Evolutionary conservation across 2,888 invertebrate species (phyloP).

Genomic region (Spodoptera picta): DNA sequence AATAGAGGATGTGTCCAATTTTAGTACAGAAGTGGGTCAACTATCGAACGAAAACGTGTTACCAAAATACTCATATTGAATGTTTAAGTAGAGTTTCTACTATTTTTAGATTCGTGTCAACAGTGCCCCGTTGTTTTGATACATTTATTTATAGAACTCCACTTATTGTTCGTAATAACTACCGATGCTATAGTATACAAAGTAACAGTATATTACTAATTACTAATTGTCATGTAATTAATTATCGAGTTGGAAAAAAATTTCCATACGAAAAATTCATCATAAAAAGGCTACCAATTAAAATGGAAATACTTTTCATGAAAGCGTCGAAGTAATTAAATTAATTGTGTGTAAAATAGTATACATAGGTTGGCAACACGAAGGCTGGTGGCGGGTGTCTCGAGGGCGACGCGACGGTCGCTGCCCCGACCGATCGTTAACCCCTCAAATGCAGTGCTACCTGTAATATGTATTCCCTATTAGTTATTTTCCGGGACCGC

Average conservation of each 20-base stretch:
- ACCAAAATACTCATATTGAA: constrained; percentile 10
- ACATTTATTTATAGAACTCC: too few relatives aligned
- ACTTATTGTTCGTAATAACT: too few relatives aligned
- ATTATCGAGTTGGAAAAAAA: too few relatives aligned
- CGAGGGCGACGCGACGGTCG: constrained; percentile 28
- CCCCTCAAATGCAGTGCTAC: constrained; percentile 50
- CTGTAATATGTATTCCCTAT: constrained; percentile 49
- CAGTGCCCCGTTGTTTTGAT: too few relatives aligned
- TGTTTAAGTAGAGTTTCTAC: neutral
- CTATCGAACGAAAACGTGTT: constrained; percentile 36
- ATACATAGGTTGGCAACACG: constrained; percentile 29
- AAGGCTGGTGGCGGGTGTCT: constrained; percentile 13
- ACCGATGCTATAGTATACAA: too few relatives aligned
- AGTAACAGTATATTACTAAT: too few relatives aligned
- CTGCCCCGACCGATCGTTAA: constrained; percentile 49
- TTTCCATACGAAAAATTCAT: neutral
- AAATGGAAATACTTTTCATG: constrained; percentile 2
- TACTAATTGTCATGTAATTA: too few relatives aligned
- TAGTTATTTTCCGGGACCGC: constrained; percentile 25
- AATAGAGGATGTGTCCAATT: constrained; percentile 32
- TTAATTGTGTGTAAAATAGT: constrained; percentile 20
- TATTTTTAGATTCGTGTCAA: neutral
- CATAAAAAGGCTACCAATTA: constrained; percentile 3
- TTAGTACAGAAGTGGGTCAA: constrained; percentile 36
- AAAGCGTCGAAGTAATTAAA: constrained; percentile 25